Base-by-base conservation (phyloP, 53 echinoderm and acorn worm species). In the Holothuria scabra region DNA sequence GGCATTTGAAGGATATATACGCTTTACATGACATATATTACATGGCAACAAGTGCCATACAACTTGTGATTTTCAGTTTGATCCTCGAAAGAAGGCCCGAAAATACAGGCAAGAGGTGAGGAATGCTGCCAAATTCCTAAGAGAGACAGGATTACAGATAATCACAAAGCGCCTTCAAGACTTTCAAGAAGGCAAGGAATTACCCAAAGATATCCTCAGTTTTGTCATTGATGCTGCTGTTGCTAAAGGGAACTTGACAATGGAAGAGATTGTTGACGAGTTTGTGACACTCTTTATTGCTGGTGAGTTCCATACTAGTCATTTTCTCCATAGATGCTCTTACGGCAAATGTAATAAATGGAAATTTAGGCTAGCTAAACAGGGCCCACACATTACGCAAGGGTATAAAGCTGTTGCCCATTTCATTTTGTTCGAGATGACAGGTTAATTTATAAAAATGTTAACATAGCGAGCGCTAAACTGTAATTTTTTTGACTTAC, bases 211-310 rank as follows among this genome's bases (percentile, higher is more conserved):
- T 46, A 72, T 72, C 12, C 48, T 72, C 44, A 72, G 72, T 48
- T 24, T 46, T 34, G 72, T 72, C 1, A 72, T 72, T 21, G 48
- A 72, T 32, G 31, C 46, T 12, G 72, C 72, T 1, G 25, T 44
- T 2, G 23, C 24, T 12, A 48, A 72, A 14, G 72, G 46, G 48
- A 72, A 72, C 24, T 72, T 72, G 11, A 72, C 72, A 16, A 44
- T 44, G 48, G 72, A 72, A 34, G 72, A 72, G 48, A 72, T 72
- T 46, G 24, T 72, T 24, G 72, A 72, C 23, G 72, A 72, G 48
- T 72, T 72, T 44, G 72, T 72, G 13, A 72, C 72, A 19, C 20
- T 72, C 8, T 72, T 72, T 46, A 49, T 72, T 20, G 72, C 19
- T 46, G 72, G 72, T n/a, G 9, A 44, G 48, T 46, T 13, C 2